phyloP scores from a whole-genome alignment of 2,113 vertebrate species.

The Pseudois nayaur region DNA sequence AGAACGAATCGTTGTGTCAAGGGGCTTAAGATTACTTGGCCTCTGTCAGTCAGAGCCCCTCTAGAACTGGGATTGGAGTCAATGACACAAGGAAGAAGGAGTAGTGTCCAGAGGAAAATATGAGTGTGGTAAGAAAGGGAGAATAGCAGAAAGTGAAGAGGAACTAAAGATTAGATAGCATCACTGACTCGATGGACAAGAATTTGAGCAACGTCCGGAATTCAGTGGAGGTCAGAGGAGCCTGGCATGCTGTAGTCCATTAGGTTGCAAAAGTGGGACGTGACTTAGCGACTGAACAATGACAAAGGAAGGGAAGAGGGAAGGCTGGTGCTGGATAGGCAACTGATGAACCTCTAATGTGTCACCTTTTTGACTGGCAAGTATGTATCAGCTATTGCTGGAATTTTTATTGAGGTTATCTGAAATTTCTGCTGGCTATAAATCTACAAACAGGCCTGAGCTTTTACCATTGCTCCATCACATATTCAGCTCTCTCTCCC shows the following conservation, averaged over 20 bases:
- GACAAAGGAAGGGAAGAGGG: neutral
- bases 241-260: neutral
- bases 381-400: neutral
- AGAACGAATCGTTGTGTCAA: neutral
- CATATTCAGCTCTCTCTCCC: neutral
- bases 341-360: neutral
- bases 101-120: neutral
- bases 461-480: neutral
- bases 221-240: neutral
- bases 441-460: neutral
- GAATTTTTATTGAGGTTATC: neutral
- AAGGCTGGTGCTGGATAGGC: neutral
- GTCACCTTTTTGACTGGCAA: neutral
- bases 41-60: neutral
- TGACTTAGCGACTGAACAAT: neutral
- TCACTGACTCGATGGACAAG: neutral
- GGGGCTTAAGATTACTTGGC: neutral
- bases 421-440: neutral
- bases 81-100: neutral
- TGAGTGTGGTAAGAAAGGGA: neutral
- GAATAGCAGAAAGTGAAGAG: neutral
- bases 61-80: neutral
- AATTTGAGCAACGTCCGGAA: neutral
- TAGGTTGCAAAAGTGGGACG: neutral
- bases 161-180: neutral